A percentile compares a stretch with the other conserved stretches of the same genome.
Conservation (phyloP, 2,797 vertebrate genomes). For the Sebastolobus altivelis region DNA sequence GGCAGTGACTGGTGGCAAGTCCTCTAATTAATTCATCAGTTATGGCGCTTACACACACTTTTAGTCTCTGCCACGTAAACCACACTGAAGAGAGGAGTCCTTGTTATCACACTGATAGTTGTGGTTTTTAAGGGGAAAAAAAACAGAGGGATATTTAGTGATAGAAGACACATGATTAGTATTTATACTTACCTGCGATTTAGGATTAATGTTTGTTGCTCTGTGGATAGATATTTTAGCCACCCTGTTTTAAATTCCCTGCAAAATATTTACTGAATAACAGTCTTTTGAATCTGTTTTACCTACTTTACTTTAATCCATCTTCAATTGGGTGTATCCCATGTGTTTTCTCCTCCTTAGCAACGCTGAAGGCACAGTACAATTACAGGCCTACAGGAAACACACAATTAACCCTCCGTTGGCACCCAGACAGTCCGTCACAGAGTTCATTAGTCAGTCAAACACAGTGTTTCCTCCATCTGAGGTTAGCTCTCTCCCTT, state of each 20-base stretch:
- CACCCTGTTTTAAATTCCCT: constrained; percentile 9
- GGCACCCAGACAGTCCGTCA: constrained; percentile 68
- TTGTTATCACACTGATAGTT: constrained; percentile 18
- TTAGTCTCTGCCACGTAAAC: constrained; percentile 36
- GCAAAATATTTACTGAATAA: constrained; percentile 32
- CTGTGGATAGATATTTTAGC: constrained; percentile 1
- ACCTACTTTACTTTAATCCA: constrained; percentile 32
- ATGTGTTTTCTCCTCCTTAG: constrained; percentile 42
- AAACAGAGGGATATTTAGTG: constrained; percentile 12
- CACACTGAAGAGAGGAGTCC: constrained; percentile 20
- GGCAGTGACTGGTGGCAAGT: constrained; percentile 30
- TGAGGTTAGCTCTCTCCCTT: constrained; percentile 53
- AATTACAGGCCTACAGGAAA: constrained; percentile 57
- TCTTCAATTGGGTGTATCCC: constrained; percentile 42
- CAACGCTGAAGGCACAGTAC: constrained; percentile 31
- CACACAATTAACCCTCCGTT: constrained; percentile 55
- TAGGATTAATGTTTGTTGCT: constrained; percentile 8
- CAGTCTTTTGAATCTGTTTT: constrained; percentile 26
- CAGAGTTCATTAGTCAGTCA: constrained; percentile 72
- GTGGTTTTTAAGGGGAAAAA: constrained; percentile 6
- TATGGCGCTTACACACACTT: constrained; percentile 39
- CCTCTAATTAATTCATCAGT: constrained; percentile 70
- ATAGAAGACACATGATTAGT: constrained; percentile 30
- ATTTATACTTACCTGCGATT: constrained; percentile 35
- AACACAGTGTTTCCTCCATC: constrained; percentile 39